Evolutionary conservation across 2,113 vertebrate species (phyloP), one percentile per base, ranked within the genome.

Genomic region (Strix aluco): DNA sequence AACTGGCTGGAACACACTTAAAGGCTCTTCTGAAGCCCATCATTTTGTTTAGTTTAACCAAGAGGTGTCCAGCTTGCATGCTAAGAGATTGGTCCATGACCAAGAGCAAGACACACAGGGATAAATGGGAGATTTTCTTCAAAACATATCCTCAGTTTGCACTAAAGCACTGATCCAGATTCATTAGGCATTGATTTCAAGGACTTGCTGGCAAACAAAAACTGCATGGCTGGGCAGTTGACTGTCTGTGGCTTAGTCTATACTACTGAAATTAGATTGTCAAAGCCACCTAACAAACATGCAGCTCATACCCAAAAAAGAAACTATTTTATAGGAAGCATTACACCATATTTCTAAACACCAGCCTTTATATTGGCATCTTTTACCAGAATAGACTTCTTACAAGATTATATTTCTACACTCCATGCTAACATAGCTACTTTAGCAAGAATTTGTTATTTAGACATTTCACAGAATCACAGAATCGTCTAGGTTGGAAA

Each of bases 361-460:
- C 2, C 6, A 51, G 11, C 10, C 21, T 86, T 57, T 86, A 55
- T 51, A 78, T 5, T 67, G 81, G 10, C 67, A 77, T 29, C 32
- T 88, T 88, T 82, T 81, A n/a, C 40, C 57, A 70, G 49, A 81
- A 85, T 46, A 81, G 87, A 46, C 23, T 85, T 4, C 54, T 14
- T 80, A 25, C 11, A 63, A 73, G 19, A 57, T 46, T 93, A 8
- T 11, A 73, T 66, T 90, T 81, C 59, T 32, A 29, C 42, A 27
- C 20, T 62, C 18, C 0, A 1, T 2, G 2, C 8, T 83, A 78
- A 79, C 30, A 46, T 15, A 66, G 0, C 22, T 40, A 63, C n/a
- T 83, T 83, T 18, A 94, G 71, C 51, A 83, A 90, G 46, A 62
- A 25, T 47, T 81, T 83, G 88, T 74, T 47, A 47, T 80, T 75